Conservation (phyloP, 1,140 invertebrate species). For the Cotesia vestalis region DNA sequence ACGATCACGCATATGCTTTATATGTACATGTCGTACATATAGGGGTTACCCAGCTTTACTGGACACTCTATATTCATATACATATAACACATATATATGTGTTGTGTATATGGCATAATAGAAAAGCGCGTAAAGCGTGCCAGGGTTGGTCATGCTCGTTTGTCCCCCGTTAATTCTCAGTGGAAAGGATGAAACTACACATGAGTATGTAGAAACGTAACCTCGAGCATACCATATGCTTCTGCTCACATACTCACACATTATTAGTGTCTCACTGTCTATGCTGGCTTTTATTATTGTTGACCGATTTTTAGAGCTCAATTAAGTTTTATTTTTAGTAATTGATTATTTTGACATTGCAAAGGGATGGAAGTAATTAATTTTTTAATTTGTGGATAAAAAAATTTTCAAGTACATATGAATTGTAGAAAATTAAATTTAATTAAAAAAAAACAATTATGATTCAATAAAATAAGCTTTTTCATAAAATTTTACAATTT, state of each 20-base stretch:
- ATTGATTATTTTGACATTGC: no score
- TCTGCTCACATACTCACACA: constrained; percentile 29
- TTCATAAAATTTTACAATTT: no score
- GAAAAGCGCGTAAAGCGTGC: constrained; percentile 39
- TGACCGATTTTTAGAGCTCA: neutral
- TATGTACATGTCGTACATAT: constrained; percentile 49
- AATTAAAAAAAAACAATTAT: neutral
- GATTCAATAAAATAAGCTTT: neutral
- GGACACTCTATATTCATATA: constrained; percentile 18
- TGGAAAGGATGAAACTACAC: constrained; percentile 8
- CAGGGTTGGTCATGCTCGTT: constrained; percentile 62
- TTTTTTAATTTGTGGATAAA: no score
- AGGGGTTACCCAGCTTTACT: neutral
- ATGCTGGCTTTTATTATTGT: neutral
- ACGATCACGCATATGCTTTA: constrained; percentile 60
- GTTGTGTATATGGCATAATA: constrained; percentile 6
- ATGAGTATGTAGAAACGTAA: constrained; percentile 11
- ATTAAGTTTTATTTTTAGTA: neutral
- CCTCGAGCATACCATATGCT: constrained; percentile 31
- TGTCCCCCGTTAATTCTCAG: constrained; percentile 59
- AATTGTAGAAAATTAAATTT: no score
- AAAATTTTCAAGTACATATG: no score
- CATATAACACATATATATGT: constrained; percentile 1
- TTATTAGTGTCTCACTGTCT: constrained; percentile 7
- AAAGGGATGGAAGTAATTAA: no score